A percentile compares a stretch with the other conserved stretches of the same genome.
Conservation (phyloP, 2,113 vertebrate species). For the Hyperopisus bebe region DNA sequence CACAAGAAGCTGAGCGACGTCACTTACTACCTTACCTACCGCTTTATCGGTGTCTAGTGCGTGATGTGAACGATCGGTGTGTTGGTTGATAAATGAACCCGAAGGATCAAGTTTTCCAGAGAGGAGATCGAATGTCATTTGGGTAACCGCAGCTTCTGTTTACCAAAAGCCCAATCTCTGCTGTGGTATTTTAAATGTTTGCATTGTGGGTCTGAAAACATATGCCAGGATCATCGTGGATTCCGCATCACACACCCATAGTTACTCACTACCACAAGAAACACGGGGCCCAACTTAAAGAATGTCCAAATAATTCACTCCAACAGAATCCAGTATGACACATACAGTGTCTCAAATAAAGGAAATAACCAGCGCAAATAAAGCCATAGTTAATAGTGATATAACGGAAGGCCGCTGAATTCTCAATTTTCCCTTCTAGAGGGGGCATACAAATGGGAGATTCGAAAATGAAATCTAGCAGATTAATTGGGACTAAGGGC, state of each 20-base stretch:
- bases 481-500: background rate
- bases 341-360: background rate
- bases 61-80: background rate
- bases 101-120: background rate
- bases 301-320: background rate
- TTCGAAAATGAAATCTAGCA: background rate
- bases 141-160: background rate
- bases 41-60: background rate
- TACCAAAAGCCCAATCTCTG: background rate
- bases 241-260: background rate
- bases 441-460: background rate
- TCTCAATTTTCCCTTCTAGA: background rate
- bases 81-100: background rate
- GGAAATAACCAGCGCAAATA: background rate
- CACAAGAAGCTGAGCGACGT: background rate
- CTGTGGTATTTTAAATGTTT: background rate
- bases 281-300: background rate
- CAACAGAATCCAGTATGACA: background rate
- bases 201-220: background rate
- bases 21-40: background rate
- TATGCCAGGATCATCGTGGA: background rate
- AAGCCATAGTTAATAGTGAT: too few species aligned
- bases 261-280: background rate
- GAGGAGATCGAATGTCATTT: background rate
- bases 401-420: background rate